Conservation (phyloP, 2,888 invertebrate genomes). For the Acanthacorydalis orientalis region DNA sequence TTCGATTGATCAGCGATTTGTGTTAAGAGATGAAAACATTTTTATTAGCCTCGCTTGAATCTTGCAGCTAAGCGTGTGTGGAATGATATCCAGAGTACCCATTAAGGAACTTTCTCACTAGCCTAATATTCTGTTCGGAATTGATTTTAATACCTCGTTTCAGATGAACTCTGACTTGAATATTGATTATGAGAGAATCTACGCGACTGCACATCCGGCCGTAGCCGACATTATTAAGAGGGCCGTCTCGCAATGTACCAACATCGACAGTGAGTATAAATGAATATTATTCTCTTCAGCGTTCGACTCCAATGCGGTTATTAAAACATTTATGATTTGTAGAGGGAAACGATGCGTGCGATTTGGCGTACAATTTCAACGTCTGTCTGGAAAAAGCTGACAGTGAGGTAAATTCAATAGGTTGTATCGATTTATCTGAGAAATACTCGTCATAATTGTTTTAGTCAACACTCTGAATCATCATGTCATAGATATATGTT, state of each 20-base stretch:
- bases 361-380: conserved; percentile 20
- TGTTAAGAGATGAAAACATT: no score
- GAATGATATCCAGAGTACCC: no score
- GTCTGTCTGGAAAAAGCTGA: conserved; percentile 16
- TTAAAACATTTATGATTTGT: conserved; percentile 9
- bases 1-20: no score
- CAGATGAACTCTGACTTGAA: conserved; percentile 16
- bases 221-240: conserved; percentile 15
- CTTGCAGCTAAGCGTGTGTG: no score
- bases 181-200: conserved; percentile 18
- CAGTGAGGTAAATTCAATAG: conserved; percentile 13
- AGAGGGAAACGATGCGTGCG: conserved; percentile 18
- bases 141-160: conserved; percentile 7
- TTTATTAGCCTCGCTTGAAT: no score
- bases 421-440: no score
- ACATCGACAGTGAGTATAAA: conserved; percentile 14
- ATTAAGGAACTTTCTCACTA: no score
- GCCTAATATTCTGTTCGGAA: no score
- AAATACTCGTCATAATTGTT: no score
- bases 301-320: not conserved
- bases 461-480: no score
- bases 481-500: no score
- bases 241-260: conserved; percentile 16
- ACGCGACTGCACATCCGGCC: conserved; percentile 14
- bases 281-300: not conserved